Base-by-base conservation (phyloP, 1,140 invertebrate genomes). In the Drosophila seguyi region DNA sequence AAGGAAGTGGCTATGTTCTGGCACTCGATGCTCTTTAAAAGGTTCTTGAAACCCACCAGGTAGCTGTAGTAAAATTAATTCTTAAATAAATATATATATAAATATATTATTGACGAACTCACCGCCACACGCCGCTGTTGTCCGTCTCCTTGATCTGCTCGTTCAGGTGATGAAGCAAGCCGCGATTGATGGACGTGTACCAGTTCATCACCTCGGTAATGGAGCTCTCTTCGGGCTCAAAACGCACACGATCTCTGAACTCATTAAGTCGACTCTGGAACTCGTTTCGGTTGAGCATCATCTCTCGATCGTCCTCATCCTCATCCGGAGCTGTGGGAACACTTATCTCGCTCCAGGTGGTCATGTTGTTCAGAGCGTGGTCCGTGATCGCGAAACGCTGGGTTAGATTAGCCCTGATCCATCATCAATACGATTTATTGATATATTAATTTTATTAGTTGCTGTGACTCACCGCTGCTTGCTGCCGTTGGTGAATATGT, bases 111-210 rank as follows among this genome's bases (percentile, higher is more conserved):
- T n/a, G n/a, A n/a, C n/a, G n/a, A n/a, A 41, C 83, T 81, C 93
- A 97, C 96, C 96, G 95, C 96, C 96, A 97, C 44, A 97, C 96
- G 1, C 96, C 96, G 81, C 96, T 97, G 84, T 95, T 97, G 78
- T 97, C 96, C 0, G 96, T 96, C 91, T 97, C 96, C 87, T 97
- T 97, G 36, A 97, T 97, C 88, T 97, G 96, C 81, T 96, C 96
- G 1, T 96, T 97, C 6, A 97, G 93, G 86, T 97, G 96, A 78
- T 96, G 95, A 2, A 97, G 92, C 76, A 97, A 94, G 1, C 95
- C 96, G 0, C 95, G 95, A 84, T 97, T 97, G 0, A 97, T 96
- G 45, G 95, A 95, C 0, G 95, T 97, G 81, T 97, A 97, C 96
- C 96, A 97, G 47, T 95, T 93, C 87, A 97, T 95, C 0, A 96